phyloP scores from a whole-genome alignment of 2,797 vertebrate genomes.

The Champsocephalus gunnari region DNA sequence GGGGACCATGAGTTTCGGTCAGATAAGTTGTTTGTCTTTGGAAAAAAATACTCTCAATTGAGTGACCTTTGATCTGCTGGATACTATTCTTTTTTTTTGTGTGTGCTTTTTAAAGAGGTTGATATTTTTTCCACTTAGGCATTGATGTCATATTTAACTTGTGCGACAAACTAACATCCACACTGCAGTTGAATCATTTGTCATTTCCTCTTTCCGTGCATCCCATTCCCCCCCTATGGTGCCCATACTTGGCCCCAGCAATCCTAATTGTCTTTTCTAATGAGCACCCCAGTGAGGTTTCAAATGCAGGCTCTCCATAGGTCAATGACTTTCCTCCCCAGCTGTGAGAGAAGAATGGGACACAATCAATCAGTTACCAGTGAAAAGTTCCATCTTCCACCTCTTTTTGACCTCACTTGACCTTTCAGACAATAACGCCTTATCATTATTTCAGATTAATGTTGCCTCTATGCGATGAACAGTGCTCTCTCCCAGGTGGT shows the following conservation, averaged over 20 bases:
- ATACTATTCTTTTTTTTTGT: neutral
- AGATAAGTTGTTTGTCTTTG: slow-evolving; percentile 81
- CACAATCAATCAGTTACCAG: slow-evolving; percentile 73
- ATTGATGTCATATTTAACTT: slow-evolving; percentile 26
- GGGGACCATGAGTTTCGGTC: slow-evolving; percentile 68
- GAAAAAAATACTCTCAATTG: slow-evolving; percentile 49
- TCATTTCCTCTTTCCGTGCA: slow-evolving; percentile 64
- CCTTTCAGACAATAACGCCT: slow-evolving; percentile 69
- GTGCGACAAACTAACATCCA: slow-evolving; percentile 41
- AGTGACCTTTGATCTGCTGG: slow-evolving; percentile 77
- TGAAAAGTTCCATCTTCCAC: slow-evolving; percentile 72
- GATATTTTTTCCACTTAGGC: slow-evolving; percentile 36
- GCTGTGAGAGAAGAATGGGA: slow-evolving; percentile 70
- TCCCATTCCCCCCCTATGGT: slow-evolving; percentile 52
- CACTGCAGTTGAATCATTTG: slow-evolving; percentile 59
- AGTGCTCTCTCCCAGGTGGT: slow-evolving; percentile 70
- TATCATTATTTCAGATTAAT: slow-evolving; percentile 66
- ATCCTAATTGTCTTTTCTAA: slow-evolving; percentile 72
- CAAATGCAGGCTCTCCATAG: slow-evolving; percentile 64
- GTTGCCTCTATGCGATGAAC: slow-evolving; percentile 48
- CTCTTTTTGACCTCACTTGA: slow-evolving; percentile 75
- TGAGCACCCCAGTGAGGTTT: slow-evolving; percentile 66
- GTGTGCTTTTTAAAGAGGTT: neutral
- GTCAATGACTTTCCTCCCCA: slow-evolving; percentile 70
- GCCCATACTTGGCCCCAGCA: slow-evolving; percentile 47